phyloP scores from a whole-genome alignment of 2,888 invertebrate species.

The Tuta absoluta region DNA sequence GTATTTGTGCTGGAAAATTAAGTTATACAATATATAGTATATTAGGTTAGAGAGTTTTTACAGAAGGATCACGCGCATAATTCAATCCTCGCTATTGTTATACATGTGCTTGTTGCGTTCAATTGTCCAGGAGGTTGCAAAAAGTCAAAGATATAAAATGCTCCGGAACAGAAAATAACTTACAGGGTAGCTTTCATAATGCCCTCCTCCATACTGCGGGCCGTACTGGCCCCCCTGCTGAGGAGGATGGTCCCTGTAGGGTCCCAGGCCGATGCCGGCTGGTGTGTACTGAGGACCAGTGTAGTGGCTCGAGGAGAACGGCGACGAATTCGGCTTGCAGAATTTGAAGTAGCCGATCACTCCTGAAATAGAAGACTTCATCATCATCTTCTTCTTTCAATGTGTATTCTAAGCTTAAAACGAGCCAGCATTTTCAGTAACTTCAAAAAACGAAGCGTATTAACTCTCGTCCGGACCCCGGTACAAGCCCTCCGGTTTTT shows the following conservation, averaged over 20 bases:
- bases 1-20: conserved; percentile 49
- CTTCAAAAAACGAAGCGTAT: too few species aligned
- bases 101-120: too few species aligned
- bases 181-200: conserved; percentile 72
- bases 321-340: conserved; percentile 86
- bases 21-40: too few species aligned
- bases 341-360: conserved; percentile 92
- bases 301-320: conserved; percentile 69
- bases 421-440: too few species aligned
- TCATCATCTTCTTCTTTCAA: too few species aligned
- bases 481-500: too few species aligned
- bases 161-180: conserved; percentile 45
- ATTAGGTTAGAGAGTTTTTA: too few species aligned
- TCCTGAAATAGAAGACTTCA: conserved; percentile 69
- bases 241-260: conserved; percentile 71
- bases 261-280: conserved; percentile 87
- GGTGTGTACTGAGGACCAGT: conserved; percentile 86
- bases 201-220: conserved; percentile 52
- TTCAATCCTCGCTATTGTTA: too few species aligned
- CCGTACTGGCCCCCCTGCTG: neutral
- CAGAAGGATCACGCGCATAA: too few species aligned
- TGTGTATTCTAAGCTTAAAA: too few species aligned
- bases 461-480: too few species aligned
- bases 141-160: neutral
- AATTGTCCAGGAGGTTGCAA: too few species aligned